phyloP scores from a whole-genome alignment of 2,113 vertebrate genomes.

The Xiphias gladius region DNA sequence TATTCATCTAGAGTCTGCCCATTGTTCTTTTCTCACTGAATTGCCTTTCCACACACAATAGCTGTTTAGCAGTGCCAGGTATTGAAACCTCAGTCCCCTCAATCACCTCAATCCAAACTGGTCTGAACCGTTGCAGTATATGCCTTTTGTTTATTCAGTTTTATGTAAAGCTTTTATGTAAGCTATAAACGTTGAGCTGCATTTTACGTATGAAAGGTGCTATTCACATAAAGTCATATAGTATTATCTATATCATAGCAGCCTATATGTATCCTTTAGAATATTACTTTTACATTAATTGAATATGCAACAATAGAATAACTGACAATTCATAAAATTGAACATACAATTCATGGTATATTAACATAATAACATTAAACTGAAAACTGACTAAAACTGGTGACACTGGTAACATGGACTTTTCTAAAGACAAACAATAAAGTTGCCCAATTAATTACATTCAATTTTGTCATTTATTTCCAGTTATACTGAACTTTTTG shows the following conservation, averaged over 20 bases:
- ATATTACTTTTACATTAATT: background rate
- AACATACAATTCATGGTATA: background rate
- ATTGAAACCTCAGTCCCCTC: slow-evolving; percentile 9
- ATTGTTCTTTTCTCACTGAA: slow-evolving; percentile 63
- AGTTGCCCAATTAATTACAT: background rate
- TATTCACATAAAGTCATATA: too few relatives aligned
- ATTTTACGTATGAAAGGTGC: background rate
- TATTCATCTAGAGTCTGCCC: slow-evolving; percentile 57
- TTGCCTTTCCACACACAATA: slow-evolving; percentile 54
- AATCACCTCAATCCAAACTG: slow-evolving; percentile 16
- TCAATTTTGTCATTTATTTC: background rate
- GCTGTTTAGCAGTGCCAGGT: slow-evolving; percentile 56
- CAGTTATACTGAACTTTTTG: background rate
- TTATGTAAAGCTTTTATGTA: slow-evolving; percentile 1
- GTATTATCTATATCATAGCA: background rate
- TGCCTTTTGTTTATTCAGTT: background rate
- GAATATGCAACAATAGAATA: background rate
- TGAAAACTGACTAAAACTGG: background rate
- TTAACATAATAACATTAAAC: background rate
- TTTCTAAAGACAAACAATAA: background rate
- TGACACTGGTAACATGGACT: background rate
- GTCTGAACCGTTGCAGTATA: background rate
- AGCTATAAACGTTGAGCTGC: background rate
- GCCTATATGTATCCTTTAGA: background rate
- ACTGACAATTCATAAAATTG: background rate